Conservation (phyloP, 2,797 vertebrate genomes). For the Poecilia velifera region DNA sequence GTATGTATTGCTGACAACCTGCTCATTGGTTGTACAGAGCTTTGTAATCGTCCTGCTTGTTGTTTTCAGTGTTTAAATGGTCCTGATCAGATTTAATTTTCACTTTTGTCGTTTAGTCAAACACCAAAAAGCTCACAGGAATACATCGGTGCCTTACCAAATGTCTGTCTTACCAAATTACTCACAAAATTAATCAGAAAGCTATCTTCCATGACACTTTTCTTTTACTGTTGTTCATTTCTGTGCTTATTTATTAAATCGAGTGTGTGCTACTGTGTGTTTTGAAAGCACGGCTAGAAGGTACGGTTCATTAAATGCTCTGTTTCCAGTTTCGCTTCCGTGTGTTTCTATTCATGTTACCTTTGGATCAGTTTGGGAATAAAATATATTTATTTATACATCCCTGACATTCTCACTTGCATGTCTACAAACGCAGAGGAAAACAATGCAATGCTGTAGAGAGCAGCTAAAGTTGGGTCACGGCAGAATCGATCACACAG, state of each 20-base stretch:
- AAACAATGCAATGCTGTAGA: neutral
- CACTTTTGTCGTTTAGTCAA: slow-evolving; percentile 5
- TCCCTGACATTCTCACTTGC: neutral
- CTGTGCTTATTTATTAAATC: slow-evolving; percentile 47
- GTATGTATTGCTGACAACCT: neutral
- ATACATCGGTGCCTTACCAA: neutral
- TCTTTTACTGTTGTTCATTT: slow-evolving; percentile 14
- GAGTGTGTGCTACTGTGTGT: slow-evolving; percentile 29
- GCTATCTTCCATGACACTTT: slow-evolving; percentile 4
- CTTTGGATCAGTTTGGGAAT: slow-evolving; percentile 43
- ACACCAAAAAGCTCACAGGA: slow-evolving; percentile 7
- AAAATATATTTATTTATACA: slow-evolving; percentile 28
- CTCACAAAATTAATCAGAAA: neutral
- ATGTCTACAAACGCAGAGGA: neutral
- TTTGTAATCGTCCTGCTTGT: neutral
- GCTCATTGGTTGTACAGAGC: neutral
- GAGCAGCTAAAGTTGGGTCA: neutral
- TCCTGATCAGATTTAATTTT: neutral
- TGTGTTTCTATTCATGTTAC: slow-evolving; percentile 1
- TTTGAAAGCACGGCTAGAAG: slow-evolving; percentile 19
- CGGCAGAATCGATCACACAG: slow-evolving; percentile 34
- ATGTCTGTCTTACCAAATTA: neutral
- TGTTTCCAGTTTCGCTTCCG: slow-evolving; percentile 17
- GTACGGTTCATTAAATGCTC: slow-evolving; percentile 19
- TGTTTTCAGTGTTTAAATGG: slow-evolving; percentile 17